These are phyloP conservation scores for Catostomus latipinnis DNA, from an alignment of 2,797 vertebrate genomes.

Conservation along the genomic window DNA sequence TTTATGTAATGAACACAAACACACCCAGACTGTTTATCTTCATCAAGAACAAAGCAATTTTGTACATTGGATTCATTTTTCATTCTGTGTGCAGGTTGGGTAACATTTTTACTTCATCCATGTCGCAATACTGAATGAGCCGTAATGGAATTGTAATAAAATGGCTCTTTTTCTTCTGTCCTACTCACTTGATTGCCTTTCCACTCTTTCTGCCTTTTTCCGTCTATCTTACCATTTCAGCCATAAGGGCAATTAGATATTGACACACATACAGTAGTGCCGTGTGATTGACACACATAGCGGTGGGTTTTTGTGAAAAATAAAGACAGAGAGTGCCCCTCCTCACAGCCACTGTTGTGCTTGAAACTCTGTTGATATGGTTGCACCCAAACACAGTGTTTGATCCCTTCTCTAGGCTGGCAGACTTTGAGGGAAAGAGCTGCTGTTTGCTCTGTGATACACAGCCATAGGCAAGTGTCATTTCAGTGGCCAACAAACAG, in stretches of 20 bases:
- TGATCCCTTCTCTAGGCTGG: conserved; percentile 69
- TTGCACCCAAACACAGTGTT: conserved; percentile 72
- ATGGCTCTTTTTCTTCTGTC: conserved; percentile 18
- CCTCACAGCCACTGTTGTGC: conserved; percentile 68
- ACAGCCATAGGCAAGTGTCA: conserved; percentile 35
- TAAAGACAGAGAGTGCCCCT: conserved; percentile 41
- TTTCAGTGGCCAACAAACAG: conserved; percentile 40
- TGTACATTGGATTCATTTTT: conserved; percentile 47
- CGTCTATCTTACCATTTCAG: conserved; percentile 19
- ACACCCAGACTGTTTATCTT: conserved; percentile 36
- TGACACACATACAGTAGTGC: conserved; percentile 18
- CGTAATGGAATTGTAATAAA: conserved; percentile 24
- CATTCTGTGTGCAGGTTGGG: conserved; percentile 38
- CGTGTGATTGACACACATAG: conserved; percentile 44
- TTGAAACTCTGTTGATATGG: conserved; percentile 79
- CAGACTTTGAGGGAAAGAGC: conserved; percentile 66
- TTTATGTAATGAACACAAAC: conserved; percentile 45
- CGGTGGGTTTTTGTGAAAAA: conserved; percentile 53
- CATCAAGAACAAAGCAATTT: conserved; percentile 47
- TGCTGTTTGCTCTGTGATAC: conserved; percentile 67
- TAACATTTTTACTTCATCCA: conserved; percentile 42
- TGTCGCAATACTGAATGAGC: conserved; percentile 6
- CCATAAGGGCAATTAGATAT: conserved; percentile 37
- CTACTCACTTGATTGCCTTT: conserved; percentile 7
- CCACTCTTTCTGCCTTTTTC: background rate